These are phyloP conservation scores for Melitaea cinxia DNA, from an alignment of 1,140 invertebrate genomes.

Conservation along the genomic window DNA sequence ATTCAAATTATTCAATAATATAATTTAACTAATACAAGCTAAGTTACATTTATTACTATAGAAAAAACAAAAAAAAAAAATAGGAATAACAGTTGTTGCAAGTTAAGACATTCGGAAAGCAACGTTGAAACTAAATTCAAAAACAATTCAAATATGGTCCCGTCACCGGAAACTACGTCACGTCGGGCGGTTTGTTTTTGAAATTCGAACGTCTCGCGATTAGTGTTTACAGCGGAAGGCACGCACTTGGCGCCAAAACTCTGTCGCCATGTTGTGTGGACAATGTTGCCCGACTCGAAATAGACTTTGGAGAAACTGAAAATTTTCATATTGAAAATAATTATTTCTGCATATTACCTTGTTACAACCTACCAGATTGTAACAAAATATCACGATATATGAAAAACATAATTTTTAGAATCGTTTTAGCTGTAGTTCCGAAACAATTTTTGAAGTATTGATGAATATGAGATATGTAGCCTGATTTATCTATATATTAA, in stretches of 20 bases:
- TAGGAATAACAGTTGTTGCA: slow-evolving; percentile 3
- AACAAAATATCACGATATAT: too few species aligned
- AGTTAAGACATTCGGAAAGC: slow-evolving; percentile 13
- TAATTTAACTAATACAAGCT: too few species aligned
- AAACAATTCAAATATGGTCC: slow-evolving; percentile 48
- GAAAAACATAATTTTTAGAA: too few species aligned
- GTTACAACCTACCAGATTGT: too few species aligned
- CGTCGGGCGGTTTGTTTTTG: slow-evolving; percentile 69
- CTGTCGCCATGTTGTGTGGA: slow-evolving; percentile 57
- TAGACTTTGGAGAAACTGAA: slow-evolving; percentile 49
- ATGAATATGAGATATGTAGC: too few species aligned
- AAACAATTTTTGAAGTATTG: too few species aligned
- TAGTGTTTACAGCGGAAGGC: slow-evolving; percentile 65
- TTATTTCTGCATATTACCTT: too few species aligned
- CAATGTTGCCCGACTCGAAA: slow-evolving; percentile 72
- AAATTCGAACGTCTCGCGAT: slow-evolving; percentile 67
- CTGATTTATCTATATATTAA: too few species aligned
- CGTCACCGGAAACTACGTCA: slow-evolving; percentile 72
- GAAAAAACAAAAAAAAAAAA: not conserved
- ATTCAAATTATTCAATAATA: too few species aligned
- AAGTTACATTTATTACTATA: too few species aligned
- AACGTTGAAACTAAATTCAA: slow-evolving; percentile 28
- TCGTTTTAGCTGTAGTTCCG: too few species aligned
- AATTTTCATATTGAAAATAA: not conserved
- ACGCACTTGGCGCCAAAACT: slow-evolving; percentile 70